Base-by-base conservation (phyloP, 1,140 invertebrate genomes). In the Orussus abietinus region DNA sequence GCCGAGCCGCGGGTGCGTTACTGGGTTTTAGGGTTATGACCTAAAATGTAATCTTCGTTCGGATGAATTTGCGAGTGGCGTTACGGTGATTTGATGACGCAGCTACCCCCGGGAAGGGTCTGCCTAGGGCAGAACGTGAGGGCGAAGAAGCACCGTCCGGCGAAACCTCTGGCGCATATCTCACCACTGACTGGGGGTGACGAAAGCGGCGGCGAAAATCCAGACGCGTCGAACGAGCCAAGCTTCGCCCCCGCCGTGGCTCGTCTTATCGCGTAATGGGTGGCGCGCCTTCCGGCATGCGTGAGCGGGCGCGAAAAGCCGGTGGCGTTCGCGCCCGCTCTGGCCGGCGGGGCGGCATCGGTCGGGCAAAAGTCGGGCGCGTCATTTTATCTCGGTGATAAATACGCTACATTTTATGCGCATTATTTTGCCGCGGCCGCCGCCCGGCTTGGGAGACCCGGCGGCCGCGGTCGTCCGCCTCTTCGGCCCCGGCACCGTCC, bases 351-450 rank as follows among this genome's bases (percentile, higher is more conserved):
- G n/a, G n/a, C n/a, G n/a, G 47, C 55, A 50, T 57, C 49, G 57
- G 56, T 53, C 56, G 57, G 53, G 51, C 57, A 55, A 69, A 67
- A 66, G 64, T 65, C 61, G 64, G 59, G 65, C 62, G 57, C 66
- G 66, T 69, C 62, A 67, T 66, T 72, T 71, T 72, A 69, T 72
- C 65, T 69, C 53, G 58, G 59, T 71, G 68, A 72, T 72, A 66
- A 72, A 72, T 72, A 69, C 61, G 68, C 62, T 63, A 69, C 68
- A 71, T 69, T 72, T 72, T 68, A 67, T 69, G 66, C 66, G 62
- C 64, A 66, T 69, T 69, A 71, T 69, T 67, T 67, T 64, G 54
- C 40, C 42, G 38, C 39, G 49, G 48, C 47, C 55, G 38, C 32
- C 35, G 26, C 37, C 37, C 25, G 22, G 11, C 5, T 12, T 17